phyloP scores from a whole-genome alignment of 2,113 vertebrate species.

The Sebastes fasciatus region DNA sequence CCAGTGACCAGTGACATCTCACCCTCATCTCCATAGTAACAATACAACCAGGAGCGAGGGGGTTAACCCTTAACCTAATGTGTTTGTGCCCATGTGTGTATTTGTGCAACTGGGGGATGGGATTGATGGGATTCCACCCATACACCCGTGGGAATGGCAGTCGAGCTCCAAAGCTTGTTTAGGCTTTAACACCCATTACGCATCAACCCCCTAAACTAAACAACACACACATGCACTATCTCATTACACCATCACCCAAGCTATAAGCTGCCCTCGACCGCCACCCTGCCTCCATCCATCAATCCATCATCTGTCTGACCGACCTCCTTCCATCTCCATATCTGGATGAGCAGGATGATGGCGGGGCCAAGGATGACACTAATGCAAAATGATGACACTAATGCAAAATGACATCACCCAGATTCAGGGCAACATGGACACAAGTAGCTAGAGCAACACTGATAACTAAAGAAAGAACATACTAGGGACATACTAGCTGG shows the following conservation, averaged over 20 bases:
- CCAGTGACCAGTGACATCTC: slow-evolving; percentile 66
- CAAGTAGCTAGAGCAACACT: slow-evolving; percentile 3
- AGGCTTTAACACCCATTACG: slow-evolving; percentile 61
- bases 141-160: slow-evolving; percentile 74
- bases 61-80: slow-evolving; percentile 76
- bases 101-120: slow-evolving; percentile 61
- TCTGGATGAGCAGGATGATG: slow-evolving; percentile 1
- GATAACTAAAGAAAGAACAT: slow-evolving; percentile 7
- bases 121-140: slow-evolving; percentile 66
- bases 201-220: slow-evolving; percentile 48
- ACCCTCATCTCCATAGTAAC: slow-evolving; percentile 81
- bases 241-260: slow-evolving; percentile 43
- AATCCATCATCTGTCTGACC: slow-evolving; percentile 31
- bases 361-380: slow-evolving; percentile 18
- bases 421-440: slow-evolving; percentile 12
- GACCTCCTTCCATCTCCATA: slow-evolving; percentile 26
- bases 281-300: slow-evolving; percentile 58
- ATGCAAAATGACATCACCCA: slow-evolving; percentile 41
- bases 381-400: slow-evolving; percentile 37
- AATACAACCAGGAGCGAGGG: slow-evolving; percentile 63
- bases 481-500: not conserved
- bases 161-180: slow-evolving; percentile 77
- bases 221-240: slow-evolving; percentile 41
- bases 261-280: slow-evolving; percentile 24
- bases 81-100: slow-evolving; percentile 44